phyloP scores from a whole-genome alignment of 2,888 invertebrate species.

The Patella caerulea region DNA sequence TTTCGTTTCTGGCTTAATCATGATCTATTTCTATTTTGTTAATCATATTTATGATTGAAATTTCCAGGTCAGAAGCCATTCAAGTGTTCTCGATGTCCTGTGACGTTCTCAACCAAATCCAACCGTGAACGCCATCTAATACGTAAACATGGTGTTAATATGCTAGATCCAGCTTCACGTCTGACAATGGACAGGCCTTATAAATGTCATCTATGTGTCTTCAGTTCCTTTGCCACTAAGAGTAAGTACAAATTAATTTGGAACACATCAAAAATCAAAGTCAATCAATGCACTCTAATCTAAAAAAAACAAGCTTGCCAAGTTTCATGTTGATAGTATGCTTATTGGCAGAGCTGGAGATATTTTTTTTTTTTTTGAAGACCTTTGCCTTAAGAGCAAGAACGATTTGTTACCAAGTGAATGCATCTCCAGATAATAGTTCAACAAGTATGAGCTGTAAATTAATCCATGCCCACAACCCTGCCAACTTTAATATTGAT shows the following conservation, averaged over 20 bases:
- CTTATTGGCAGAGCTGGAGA: no score
- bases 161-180: constrained; percentile 76
- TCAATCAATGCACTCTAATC: no score
- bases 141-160: constrained; percentile 82
- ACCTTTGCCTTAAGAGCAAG: no score
- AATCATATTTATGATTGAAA: not conserved
- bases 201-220: constrained; percentile 85
- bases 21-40: not conserved
- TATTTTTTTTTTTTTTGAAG: no score
- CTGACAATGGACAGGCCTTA: constrained; percentile 69
- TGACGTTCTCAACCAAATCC: constrained; percentile 96
- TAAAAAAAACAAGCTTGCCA: no score
- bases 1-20: not conserved
- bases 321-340: no score
- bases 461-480: no score
- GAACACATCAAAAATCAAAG: no score
- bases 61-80: constrained; percentile 86
- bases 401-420: no score
- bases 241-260: constrained; percentile 46
- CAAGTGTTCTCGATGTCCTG: constrained; percentile 92
- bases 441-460: no score
- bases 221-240: constrained; percentile 85
- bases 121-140: constrained; percentile 95
- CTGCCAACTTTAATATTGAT: no score
- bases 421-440: no score